Conservation (phyloP, 2,113 vertebrate species). For the Anoplopoma fimbria region DNA sequence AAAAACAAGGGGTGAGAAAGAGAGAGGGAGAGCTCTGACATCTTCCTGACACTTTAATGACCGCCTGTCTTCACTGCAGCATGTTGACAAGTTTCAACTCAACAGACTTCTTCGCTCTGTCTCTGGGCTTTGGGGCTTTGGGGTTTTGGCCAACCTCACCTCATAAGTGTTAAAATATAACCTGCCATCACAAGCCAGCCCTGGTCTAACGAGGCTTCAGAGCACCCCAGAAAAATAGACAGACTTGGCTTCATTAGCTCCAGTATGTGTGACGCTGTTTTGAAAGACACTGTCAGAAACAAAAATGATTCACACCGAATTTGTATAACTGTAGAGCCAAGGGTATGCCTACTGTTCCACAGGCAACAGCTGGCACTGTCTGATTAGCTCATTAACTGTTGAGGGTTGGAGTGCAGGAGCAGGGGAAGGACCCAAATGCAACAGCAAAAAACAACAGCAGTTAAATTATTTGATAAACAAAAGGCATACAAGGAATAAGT, state of each 20-base stretch:
- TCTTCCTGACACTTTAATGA: slow-evolving; percentile 43
- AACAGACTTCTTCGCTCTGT: slow-evolving; percentile 7
- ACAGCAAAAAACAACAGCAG: not conserved
- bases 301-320: slow-evolving; percentile 29
- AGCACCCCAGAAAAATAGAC: slow-evolving; percentile 10
- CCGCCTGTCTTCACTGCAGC: slow-evolving; percentile 30
- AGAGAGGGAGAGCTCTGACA: slow-evolving; percentile 33
- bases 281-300: slow-evolving; percentile 22
- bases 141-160: slow-evolving; percentile 34
- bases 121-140: slow-evolving; percentile 15
- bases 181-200: slow-evolving; percentile 20
- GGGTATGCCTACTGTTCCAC: slow-evolving; percentile 29
- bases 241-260: slow-evolving; percentile 34
- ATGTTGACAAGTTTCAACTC: slow-evolving; percentile 47
- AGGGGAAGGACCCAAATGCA: not conserved
- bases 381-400: slow-evolving; percentile 48
- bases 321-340: slow-evolving; percentile 28
- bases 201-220: slow-evolving; percentile 11
- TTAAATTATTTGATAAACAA: not conserved
- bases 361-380: slow-evolving; percentile 30
- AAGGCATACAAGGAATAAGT: not conserved
- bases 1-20: slow-evolving; percentile 17
- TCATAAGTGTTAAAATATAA: slow-evolving; percentile 43
- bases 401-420: not conserved
- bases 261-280: slow-evolving; percentile 1